Conservation (phyloP, 2,888 invertebrate genomes). For the Aphidoletes aphidimyza region DNA sequence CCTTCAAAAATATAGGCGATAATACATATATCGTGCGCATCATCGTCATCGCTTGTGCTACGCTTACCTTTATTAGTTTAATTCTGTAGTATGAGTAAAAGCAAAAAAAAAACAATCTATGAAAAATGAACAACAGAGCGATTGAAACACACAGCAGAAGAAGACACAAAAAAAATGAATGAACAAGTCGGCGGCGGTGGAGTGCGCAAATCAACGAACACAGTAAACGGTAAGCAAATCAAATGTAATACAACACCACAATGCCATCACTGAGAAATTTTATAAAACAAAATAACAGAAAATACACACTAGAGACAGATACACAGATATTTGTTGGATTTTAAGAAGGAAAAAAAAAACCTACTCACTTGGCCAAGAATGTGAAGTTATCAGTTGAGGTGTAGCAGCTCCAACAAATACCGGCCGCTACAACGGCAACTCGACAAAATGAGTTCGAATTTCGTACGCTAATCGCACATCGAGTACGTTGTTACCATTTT, state of each 20-base stretch:
- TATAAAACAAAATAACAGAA: too few species aligned
- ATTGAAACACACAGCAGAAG: too few species aligned
- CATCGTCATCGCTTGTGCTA: neutral
- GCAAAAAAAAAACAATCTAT: neutral
- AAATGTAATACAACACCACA: neutral
- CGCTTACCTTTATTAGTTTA: neutral
- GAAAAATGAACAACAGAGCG: too few species aligned
- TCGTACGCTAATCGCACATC: neutral
- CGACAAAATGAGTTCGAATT: neutral
- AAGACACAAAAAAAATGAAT: too few species aligned
- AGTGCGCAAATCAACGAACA: neutral
- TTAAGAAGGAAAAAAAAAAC: neutral
- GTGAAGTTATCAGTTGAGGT: neutral
- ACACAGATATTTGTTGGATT: neutral
- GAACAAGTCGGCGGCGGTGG: too few species aligned
- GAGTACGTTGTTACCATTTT: neutral
- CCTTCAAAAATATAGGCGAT: slow-evolving; percentile 4
- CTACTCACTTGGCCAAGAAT: neutral
- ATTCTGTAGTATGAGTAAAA: neutral
- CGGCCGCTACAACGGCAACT: too few species aligned
- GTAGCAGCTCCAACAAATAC: neutral
- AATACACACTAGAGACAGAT: too few species aligned
- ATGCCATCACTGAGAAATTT: neutral
- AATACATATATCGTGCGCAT: slow-evolving; percentile 33
- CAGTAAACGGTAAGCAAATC: neutral